Conservation (phyloP, 2,113 vertebrate species). For the Dromas ardeola region DNA sequence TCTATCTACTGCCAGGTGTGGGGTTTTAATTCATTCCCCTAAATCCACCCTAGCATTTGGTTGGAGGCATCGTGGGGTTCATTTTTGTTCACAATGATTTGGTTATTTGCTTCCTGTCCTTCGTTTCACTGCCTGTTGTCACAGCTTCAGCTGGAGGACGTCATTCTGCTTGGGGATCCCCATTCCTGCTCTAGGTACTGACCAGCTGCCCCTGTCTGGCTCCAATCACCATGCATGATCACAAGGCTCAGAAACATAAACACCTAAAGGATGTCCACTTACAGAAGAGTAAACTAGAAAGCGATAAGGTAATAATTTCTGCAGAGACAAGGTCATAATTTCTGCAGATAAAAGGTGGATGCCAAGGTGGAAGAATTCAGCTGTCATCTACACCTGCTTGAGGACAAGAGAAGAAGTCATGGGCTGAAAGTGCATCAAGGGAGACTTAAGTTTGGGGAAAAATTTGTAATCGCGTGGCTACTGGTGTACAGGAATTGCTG, state of each 20-base stretch:
- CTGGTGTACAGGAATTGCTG: neutral
- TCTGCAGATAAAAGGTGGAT: neutral
- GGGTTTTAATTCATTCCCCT: neutral
- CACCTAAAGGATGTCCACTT: neutral
- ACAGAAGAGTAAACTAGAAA: neutral
- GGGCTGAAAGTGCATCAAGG: neutral
- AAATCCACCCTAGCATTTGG: neutral
- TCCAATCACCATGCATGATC: neutral
- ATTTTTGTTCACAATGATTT: neutral
- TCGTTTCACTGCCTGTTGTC: neutral
- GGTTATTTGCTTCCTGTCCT: neutral
- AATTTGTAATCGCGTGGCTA: accelerated
- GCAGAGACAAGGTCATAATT: neutral
- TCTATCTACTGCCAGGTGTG: neutral
- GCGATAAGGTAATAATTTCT: neutral
- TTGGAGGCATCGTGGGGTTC: neutral
- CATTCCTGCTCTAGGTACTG: neutral
- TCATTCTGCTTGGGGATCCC: neutral
- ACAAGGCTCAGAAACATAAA: neutral
- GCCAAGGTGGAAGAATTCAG: neutral
- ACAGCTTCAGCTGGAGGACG: neutral
- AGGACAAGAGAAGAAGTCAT: neutral
- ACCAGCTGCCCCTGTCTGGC: neutral
- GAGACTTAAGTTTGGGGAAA: neutral
- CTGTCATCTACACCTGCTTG: neutral